Base-by-base conservation (phyloP, 2,797 vertebrate genomes). In the Lutjanus argentimaculatus region DNA sequence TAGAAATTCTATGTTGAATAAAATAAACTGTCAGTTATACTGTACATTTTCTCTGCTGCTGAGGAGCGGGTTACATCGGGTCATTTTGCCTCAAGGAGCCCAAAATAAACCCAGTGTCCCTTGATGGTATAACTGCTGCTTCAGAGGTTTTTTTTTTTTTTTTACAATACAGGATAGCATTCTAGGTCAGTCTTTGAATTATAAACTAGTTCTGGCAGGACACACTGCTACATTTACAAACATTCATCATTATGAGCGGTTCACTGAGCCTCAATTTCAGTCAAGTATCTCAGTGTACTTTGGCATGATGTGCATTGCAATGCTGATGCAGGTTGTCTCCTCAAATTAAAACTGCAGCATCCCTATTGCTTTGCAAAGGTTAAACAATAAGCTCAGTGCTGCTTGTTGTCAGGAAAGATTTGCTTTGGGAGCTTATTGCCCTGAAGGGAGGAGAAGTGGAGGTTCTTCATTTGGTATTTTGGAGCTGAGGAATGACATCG, bases 111-210 rank as follows among this genome's bases (percentile, higher is more conserved):
- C 22, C 12, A 1, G 61, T n/a, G 53, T 76, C 75, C 30, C 68
- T 22, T 40, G 21, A 71, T 71, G 51, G 55, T 49, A 36, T 65
- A 72, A 78, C 43, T 62, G 12, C 67, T 52, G 56, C 51, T 52
- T 65, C 74, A 70, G 63, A 15, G 16, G 2, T 40, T 68, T 66
- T 40, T 40, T 58, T 19, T 10, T 45, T 68, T 66, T 40, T 40
- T 58, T 19, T 8, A 22, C 30, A 78, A 52, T 57, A 55, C 61
- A 62, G 22, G 66, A 43, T 10, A 45, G 6, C 13, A 71, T 85
- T 85, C 75, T 84, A 69, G 72, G 67, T 81, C 85, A 80, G 51
- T 46, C 43, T 9, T n/a, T 85, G 79, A 75, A 77, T 85, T 65
- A 75, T 78, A 65, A 67, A 82, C 15, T 5, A 9, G 55, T 4